Evolutionary conservation across 1,140 invertebrate species (phyloP), one percentile per base, ranked within the genome.

Genomic region (Drosophila pallidifrons): DNA sequence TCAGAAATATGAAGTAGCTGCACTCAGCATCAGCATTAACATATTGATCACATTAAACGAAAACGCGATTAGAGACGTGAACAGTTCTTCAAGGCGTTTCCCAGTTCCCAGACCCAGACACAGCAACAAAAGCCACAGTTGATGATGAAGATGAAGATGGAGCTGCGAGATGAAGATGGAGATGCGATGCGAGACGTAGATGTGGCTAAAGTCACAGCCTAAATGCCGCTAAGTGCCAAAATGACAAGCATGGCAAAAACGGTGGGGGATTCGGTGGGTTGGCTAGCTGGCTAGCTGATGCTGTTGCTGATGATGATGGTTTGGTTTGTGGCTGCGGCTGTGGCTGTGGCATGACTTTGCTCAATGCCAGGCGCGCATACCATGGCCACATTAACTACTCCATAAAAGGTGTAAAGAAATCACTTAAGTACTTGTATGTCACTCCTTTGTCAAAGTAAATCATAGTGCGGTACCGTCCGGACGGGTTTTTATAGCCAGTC

Each of bases 331-430:
- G 54, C 16, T 46, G 20, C 20, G 13, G 11, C 45, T 13, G 64
- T 41, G 46, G 55, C 57, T 63, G 20, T 74, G 69, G 77, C 77
- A 87, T 87, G 83, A 87, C 83, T 87, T 75, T 63, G 83, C 83
- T 88, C 74, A 87, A 87, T 88, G 83, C 57, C 75, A 57, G 69
- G 64, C 77, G 74, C 71, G 74, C 77, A 88, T 80, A 88, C 85
- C 75, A 78, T 78, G 71, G 71, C 71, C 83, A 82, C 83, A 88
- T 87, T 88, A 87, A 87, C 83, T 87, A 87, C 83, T 88, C 83
- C 83, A 88, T 89, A 89, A 87, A 87, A 87, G 82, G 83, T 87
- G 83, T 87, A 87, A 88, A 89, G 85, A 89, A 89, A 88, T 88
- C 83, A 88, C 83, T 88, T 88, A 89, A 88, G 83, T 89, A 88